Conservation (phyloP, 1,140 invertebrate species). For the Solenopsis invicta region DNA sequence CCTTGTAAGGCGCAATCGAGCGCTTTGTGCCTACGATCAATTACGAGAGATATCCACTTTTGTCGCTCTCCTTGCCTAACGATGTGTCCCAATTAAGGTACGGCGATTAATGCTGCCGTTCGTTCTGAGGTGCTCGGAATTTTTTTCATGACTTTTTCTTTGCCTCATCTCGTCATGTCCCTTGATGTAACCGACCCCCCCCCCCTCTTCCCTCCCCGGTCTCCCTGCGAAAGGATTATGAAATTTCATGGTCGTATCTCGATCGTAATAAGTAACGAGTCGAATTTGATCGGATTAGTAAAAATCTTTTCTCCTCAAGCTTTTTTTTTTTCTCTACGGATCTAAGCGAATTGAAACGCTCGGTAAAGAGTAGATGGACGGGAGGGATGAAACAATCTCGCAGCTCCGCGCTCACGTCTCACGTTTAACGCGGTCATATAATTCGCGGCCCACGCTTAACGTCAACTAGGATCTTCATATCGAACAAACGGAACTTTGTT, state of each 20-base stretch:
- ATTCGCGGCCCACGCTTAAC: slow-evolving; percentile 30
- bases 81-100: slow-evolving; percentile 72
- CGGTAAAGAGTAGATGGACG: neutral
- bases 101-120: slow-evolving; percentile 67
- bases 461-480: slow-evolving; percentile 33
- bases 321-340: neutral
- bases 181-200: slow-evolving; percentile 18
- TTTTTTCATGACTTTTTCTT: slow-evolving; percentile 20
- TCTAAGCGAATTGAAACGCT: neutral
- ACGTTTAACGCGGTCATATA: slow-evolving; percentile 49
- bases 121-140: slow-evolving; percentile 35
- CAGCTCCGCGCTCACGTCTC: slow-evolving; percentile 4
- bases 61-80: slow-evolving; percentile 73
- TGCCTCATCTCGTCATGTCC: neutral
- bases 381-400: slow-evolving; percentile 20
- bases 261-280: neutral
- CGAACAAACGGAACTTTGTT: slow-evolving; percentile 29
- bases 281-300: neutral
- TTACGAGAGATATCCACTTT: slow-evolving; percentile 75
- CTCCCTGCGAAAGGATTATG: neutral
- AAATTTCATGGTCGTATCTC: slow-evolving; percentile 17
- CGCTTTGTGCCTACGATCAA: slow-evolving; percentile 67
- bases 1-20: slow-evolving; percentile 74
- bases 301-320: neutral
- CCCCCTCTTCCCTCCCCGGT: too few species aligned